phyloP scores from a whole-genome alignment of 2,113 vertebrate species.

The Malurus alboscapulatus region DNA sequence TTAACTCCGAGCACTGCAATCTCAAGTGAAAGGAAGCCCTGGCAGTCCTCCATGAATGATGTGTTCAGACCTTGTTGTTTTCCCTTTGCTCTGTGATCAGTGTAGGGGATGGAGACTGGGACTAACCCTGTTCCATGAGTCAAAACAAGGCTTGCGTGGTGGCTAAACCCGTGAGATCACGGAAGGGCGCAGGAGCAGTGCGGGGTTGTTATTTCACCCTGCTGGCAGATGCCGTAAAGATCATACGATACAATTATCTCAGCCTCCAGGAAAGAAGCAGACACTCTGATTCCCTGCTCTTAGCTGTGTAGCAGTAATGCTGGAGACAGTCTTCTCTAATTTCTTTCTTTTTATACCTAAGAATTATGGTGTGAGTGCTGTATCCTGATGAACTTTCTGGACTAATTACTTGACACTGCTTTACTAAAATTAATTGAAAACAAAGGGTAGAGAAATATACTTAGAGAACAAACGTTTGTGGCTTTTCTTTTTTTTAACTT shows the following conservation, averaged over 20 bases:
- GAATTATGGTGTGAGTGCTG: background rate
- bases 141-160: background rate
- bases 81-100: background rate
- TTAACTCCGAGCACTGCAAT: background rate
- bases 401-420: background rate
- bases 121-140: background rate
- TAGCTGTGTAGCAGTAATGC: background rate
- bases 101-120: background rate
- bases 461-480: background rate
- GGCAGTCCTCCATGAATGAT: background rate
- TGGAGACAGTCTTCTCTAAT: background rate
- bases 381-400: background rate
- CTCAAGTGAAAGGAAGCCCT: background rate
- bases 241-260: background rate
- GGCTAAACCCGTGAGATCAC: background rate
- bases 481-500: background rate
- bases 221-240: background rate
- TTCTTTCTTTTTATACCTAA: background rate
- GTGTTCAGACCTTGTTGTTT: background rate
- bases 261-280: conserved; percentile 14
- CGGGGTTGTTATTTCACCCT: background rate
- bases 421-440: background rate
- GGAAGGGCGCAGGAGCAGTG: background rate
- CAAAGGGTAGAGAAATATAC: background rate
- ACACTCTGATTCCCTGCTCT: background rate